Conservation (phyloP, 2,797 vertebrate genomes). For the Lepus oiostolus region DNA sequence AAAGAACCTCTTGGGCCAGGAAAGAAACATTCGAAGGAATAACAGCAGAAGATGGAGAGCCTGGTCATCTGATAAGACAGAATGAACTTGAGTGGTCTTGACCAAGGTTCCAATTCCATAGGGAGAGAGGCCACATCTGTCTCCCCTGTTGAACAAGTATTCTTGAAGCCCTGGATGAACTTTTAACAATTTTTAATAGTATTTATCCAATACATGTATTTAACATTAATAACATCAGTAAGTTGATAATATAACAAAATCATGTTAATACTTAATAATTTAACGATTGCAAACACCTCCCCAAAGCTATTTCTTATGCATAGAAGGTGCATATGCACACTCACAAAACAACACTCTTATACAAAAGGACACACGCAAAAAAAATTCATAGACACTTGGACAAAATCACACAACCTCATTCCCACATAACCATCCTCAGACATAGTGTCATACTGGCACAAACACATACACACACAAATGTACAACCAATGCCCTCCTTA, state of each 20-base stretch:
- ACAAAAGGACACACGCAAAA: background rate
- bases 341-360: background rate
- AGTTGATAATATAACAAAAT: background rate
- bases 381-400: background rate
- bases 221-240: background rate
- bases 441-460: background rate
- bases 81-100: background rate
- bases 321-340: background rate
- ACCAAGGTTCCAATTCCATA: background rate
- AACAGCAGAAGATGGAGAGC: background rate
- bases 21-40: background rate
- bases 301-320: background rate
- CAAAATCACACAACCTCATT: background rate
- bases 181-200: background rate
- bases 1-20: background rate
- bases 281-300: background rate
- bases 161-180: background rate
- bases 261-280: background rate
- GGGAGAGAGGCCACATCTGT: background rate
- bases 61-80: background rate
- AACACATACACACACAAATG: background rate
- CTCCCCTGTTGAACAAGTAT: background rate
- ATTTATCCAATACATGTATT: background rate
- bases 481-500: conserved; percentile 49
- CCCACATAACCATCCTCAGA: background rate